Conservation (phyloP, 2,888 invertebrate genomes). For the Epistrophe grossulariae region DNA sequence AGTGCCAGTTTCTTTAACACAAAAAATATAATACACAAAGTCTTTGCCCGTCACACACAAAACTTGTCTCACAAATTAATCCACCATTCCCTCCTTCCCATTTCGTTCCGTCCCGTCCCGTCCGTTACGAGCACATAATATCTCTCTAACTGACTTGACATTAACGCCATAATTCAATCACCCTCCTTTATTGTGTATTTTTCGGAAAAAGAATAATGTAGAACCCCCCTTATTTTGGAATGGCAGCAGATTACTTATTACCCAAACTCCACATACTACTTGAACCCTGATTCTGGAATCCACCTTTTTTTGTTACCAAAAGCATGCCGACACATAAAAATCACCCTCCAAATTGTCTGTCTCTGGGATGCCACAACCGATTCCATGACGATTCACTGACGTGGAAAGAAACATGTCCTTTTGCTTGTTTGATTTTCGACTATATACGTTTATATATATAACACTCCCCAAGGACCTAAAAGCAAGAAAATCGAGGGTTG, state of each 20-base stretch:
- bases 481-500: slow-evolving; percentile 24
- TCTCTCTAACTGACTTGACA: slow-evolving; percentile 59
- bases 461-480: slow-evolving; percentile 53
- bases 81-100: slow-evolving; percentile 1
- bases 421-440: slow-evolving; percentile 62
- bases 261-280: slow-evolving; percentile 4
- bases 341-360: slow-evolving; percentile 54
- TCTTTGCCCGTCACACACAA: slow-evolving; percentile 30
- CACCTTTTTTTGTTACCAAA: slow-evolving; percentile 62
- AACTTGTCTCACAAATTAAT: slow-evolving; percentile 60
- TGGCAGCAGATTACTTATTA: slow-evolving; percentile 64
- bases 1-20: slow-evolving; percentile 4
- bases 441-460: not conserved
- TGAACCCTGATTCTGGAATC: slow-evolving; percentile 19
- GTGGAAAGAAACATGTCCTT: slow-evolving; percentile 62
- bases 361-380: slow-evolving; percentile 69
- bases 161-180: slow-evolving; percentile 75
- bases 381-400: slow-evolving; percentile 74
- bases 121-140: slow-evolving; percentile 19
- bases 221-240: slow-evolving; percentile 1
- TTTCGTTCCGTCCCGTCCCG: not conserved
- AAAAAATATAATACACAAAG: slow-evolving; percentile 7
- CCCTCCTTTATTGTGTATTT: slow-evolving; percentile 52
- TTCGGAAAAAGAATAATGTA: slow-evolving; percentile 32
- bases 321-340: slow-evolving; percentile 42